These are phyloP conservation scores for Balearica regulorum DNA, from an alignment of 2,797 vertebrate species.

Conservation along the genomic window DNA sequence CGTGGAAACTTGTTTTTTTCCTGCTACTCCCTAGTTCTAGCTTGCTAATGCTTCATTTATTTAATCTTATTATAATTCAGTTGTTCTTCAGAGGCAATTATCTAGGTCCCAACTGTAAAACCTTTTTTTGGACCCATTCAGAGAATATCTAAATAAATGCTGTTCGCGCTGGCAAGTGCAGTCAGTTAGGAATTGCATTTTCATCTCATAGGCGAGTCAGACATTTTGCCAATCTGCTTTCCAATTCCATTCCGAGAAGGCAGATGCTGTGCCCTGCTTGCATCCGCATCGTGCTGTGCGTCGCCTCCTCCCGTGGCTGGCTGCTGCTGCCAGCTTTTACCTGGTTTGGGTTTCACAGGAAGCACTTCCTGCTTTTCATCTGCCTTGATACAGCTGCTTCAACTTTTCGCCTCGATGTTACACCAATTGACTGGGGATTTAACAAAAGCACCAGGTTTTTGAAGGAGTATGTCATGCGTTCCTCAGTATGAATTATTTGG, in stretches of 20 bases:
- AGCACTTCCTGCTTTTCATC: background rate
- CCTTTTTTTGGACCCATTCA: background rate
- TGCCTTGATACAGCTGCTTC: background rate
- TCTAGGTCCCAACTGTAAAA: background rate
- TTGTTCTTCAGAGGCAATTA: background rate
- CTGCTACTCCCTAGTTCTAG: background rate
- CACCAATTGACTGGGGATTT: background rate
- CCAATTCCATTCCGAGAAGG: background rate
- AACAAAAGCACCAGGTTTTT: background rate
- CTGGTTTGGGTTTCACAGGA: fast-evolving
- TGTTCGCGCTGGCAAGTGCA: background rate
- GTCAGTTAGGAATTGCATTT: background rate
- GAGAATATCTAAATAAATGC: background rate
- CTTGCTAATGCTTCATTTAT: background rate
- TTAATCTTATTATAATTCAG: no score
- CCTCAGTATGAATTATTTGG: background rate
- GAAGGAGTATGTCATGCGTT: fast-evolving
- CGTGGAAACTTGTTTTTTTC: background rate
- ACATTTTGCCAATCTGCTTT: background rate
- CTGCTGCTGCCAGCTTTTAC: background rate
- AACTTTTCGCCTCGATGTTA: background rate
- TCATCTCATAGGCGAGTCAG: background rate
- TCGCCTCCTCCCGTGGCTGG: no score
- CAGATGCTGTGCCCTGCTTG: fast-evolving
- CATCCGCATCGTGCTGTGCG: fast-evolving